A percentile compares a stretch with the other conserved stretches of the same genome.
phyloP scores from a whole-genome alignment of 2,797 vertebrate species.

The Otolemur crassicaudatus region DNA sequence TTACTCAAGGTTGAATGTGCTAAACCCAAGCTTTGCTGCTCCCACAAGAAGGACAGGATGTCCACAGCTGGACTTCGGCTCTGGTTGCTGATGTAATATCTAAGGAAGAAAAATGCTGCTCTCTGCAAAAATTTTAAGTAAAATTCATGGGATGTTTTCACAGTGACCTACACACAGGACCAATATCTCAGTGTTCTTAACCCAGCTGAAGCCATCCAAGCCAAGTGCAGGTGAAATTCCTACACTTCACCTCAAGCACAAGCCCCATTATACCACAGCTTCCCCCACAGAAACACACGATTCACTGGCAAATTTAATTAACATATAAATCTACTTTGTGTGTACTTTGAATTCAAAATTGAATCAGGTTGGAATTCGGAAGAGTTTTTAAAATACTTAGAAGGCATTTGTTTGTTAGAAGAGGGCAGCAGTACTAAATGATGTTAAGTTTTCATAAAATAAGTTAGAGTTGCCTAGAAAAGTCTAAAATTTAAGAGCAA shows the following conservation, averaged over 20 bases:
- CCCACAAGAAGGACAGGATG: neutral
- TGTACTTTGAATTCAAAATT: neutral
- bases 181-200: neutral
- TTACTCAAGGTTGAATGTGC: neutral
- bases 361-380: neutral
- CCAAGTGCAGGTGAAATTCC: neutral
- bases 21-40: neutral
- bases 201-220: neutral
- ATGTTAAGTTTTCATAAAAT: neutral
- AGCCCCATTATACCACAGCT: neutral
- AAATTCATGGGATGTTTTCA: neutral
- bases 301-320: conserved; percentile 81
- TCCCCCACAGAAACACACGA: neutral
- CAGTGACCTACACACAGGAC: too few species aligned
- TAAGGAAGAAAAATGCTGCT: neutral
- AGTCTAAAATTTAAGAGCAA: neutral
- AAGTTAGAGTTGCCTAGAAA: neutral
- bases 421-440: neutral
- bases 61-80: neutral
- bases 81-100: neutral
- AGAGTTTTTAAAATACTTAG: neutral
- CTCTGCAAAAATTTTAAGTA: neutral
- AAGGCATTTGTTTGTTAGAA: neutral
- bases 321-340: neutral
- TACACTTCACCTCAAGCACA: neutral